phyloP scores from a whole-genome alignment of 1,140 invertebrate genomes.

The Drosophila nikananu region DNA sequence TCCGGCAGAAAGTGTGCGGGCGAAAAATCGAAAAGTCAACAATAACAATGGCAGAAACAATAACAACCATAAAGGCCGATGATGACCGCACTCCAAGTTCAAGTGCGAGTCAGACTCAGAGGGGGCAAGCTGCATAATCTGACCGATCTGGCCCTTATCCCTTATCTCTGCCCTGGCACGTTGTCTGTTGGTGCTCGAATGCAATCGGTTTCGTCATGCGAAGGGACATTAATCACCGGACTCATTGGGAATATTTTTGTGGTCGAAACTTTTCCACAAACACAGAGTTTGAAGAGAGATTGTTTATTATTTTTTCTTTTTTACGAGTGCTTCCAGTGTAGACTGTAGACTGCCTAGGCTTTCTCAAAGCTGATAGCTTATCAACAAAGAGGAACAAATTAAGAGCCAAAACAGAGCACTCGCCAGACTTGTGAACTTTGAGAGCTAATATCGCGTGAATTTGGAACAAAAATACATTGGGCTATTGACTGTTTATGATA shows the following conservation, averaged over 20 bases:
- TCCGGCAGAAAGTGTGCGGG: slow-evolving; percentile 51
- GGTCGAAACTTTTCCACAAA: slow-evolving; percentile 61
- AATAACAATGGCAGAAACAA: slow-evolving; percentile 61
- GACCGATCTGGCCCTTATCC: slow-evolving; percentile 28
- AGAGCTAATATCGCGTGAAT: slow-evolving; percentile 39
- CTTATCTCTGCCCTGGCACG: slow-evolving; percentile 55
- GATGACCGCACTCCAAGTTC: slow-evolving; percentile 57
- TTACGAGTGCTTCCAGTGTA: slow-evolving; percentile 11
- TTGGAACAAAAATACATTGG: slow-evolving; percentile 3
- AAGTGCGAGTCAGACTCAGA: slow-evolving; percentile 41
- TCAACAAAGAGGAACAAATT: slow-evolving; percentile 7
- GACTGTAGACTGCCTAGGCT: slow-evolving; percentile 22
- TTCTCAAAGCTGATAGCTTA: slow-evolving; percentile 36
- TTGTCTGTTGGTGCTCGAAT: slow-evolving; percentile 48
- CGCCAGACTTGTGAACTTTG: slow-evolving; percentile 51
- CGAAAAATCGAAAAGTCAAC: slow-evolving; percentile 40
- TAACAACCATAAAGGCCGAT: slow-evolving; percentile 23
- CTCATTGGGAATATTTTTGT: slow-evolving; percentile 36
- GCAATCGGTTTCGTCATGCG: slow-evolving; percentile 1
- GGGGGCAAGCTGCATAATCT: slow-evolving; percentile 16
- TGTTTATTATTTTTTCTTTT: slow-evolving; percentile 53
- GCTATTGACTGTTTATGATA: slow-evolving; percentile 19
- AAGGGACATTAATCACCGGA: slow-evolving; percentile 21
- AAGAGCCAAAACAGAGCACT: slow-evolving; percentile 19
- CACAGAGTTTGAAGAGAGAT: not conserved